phyloP scores from a whole-genome alignment of 2,797 vertebrate genomes.

The Mastacembelus armatus region DNA sequence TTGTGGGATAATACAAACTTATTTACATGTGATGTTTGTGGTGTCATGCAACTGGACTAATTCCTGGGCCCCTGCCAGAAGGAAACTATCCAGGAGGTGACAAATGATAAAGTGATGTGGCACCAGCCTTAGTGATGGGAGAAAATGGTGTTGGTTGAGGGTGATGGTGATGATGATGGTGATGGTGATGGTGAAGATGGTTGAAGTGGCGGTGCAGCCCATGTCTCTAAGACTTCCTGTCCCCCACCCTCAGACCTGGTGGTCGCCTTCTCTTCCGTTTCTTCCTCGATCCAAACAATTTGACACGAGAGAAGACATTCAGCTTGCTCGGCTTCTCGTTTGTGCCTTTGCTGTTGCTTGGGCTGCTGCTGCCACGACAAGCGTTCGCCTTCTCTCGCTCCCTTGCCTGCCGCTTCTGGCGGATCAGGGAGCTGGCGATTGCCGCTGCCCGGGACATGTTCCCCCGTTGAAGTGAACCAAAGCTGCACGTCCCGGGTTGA shows the following conservation, averaged over 20 bases:
- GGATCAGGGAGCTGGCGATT: conserved; percentile 98
- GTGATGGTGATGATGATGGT: conserved; percentile 32
- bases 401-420: conserved; percentile 96
- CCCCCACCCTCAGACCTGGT: conserved; percentile 90
- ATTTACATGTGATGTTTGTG: conserved; percentile 32
- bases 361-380: conserved; percentile 94
- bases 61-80: neutral
- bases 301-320: conserved; percentile 97
- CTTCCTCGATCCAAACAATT: conserved; percentile 97
- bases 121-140: conserved; percentile 26
- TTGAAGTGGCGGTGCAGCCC: conserved; percentile 31
- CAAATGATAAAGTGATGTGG: conserved; percentile 37
- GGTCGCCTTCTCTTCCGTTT: conserved; percentile 91
- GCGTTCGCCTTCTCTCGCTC: conserved; percentile 96
- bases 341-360: conserved; percentile 93
- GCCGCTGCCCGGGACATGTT: conserved; percentile 93
- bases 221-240: neutral
- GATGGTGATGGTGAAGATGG: conserved; percentile 39
- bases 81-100: conserved; percentile 4
- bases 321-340: conserved; percentile 95
- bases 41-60: conserved; percentile 45
- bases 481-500: conserved; percentile 74
- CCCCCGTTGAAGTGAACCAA: conserved; percentile 50
- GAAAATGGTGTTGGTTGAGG: conserved; percentile 51
- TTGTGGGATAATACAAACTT: conserved; percentile 48